Base-by-base conservation (phyloP, 1,140 invertebrate genomes). In the Notospermus geniculatus region DNA sequence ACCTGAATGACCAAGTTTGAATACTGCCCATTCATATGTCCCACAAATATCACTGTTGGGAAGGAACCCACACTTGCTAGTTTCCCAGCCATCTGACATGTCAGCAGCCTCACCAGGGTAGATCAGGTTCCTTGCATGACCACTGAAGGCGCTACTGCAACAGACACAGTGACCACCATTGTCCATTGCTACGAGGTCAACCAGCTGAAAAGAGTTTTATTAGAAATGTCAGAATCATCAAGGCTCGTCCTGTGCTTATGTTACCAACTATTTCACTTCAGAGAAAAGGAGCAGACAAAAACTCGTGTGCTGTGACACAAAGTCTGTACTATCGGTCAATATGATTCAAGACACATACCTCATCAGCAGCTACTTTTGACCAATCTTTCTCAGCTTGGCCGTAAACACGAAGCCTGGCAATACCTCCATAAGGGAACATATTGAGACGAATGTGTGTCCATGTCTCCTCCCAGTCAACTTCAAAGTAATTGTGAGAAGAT, bases 61-160 rank as follows among this genome's bases (percentile, higher is more conserved):
- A 62, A 64, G 54, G 50, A 13, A n/a, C 23, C 9, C 30, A 54
- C 19, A 75, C 57, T 87, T 77, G 0, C 86, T 85, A 9, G 87
- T 89, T 75, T 88, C 87, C 88, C 87, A 88, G 4, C 87, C 88
- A 68, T 89, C 87, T 2, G 74, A 82, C 86, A 88, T 88, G 50
- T 79, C 82, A 1, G 76, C 65, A 2, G 83, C 81, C 64, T 79
- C 80, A 9, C 80, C 81, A 1, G 83, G 82, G 52, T 83, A 83
- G 52, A 88, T 86, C 39, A 88, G 75, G 68, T 88, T 88, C 22
- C 83, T 78, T 0, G 87, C 87, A 71, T 88, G 86, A 1, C 87
- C 87, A 66, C 83, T 88, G 72, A 88, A 87, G 15, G 86, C 86
- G 71, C 88, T 85, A 41, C 86, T 88, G 65, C 84, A 87, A 2